Conservation (phyloP, 2,113 vertebrate genomes). For the Peromyscus californicus region DNA sequence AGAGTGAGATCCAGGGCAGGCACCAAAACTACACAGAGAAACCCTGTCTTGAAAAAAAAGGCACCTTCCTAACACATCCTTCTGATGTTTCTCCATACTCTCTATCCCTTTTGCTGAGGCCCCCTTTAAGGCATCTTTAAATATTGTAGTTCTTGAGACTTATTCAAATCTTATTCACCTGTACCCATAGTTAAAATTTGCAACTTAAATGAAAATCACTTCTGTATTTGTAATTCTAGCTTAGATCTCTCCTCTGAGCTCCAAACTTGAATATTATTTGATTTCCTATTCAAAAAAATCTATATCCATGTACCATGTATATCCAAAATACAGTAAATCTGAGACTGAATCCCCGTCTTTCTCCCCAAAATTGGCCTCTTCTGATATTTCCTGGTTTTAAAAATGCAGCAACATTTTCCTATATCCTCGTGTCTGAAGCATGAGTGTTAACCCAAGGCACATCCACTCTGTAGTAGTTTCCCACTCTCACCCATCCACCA, state of each 20-base stretch:
- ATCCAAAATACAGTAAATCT: not conserved
- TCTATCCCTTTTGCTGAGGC: too few species aligned
- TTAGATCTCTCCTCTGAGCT: slow-evolving; percentile 18
- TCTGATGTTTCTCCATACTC: not conserved
- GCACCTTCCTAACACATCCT: too few species aligned
- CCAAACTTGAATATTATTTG: slow-evolving; percentile 43
- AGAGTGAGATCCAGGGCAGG: too few species aligned
- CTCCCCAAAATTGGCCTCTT: slow-evolving; percentile 13
- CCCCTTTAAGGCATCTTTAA: not conserved
- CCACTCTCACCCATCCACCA: not conserved
- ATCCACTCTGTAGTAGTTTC: not conserved
- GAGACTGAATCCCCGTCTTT: slow-evolving; percentile 6
- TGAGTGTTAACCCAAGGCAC: not conserved
- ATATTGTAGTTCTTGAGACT: not conserved
- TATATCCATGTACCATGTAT: not conserved
- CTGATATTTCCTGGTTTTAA: slow-evolving; percentile 3
- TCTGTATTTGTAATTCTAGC: slow-evolving; percentile 38
- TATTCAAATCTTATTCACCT: not conserved
- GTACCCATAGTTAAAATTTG: not conserved
- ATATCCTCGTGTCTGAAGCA: not conserved
- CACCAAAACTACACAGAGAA: too few species aligned
- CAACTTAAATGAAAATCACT: slow-evolving; percentile 29
- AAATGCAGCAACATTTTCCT: slow-evolving; percentile 28
- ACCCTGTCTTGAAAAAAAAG: too few species aligned
- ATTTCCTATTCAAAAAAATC: slow-evolving; percentile 36